Evolutionary conservation across 2,797 vertebrate species (phyloP).

Genomic region (Poeciliopsis presidionis): DNA sequence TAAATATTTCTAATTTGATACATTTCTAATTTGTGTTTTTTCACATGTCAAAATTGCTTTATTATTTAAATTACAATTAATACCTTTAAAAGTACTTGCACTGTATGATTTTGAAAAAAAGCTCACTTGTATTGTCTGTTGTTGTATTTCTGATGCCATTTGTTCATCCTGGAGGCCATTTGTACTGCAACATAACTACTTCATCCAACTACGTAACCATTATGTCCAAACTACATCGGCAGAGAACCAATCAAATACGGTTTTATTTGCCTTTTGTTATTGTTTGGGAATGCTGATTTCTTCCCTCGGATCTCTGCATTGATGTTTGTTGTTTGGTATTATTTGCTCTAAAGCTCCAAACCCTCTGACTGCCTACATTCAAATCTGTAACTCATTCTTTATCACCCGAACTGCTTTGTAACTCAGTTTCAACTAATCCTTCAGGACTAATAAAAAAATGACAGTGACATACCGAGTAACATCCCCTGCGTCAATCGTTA

Average conservation of each 20-base stretch:
- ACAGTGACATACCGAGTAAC: neutral
- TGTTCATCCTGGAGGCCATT: neutral
- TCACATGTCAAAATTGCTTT: neutral
- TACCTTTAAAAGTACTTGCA: conserved; percentile 3
- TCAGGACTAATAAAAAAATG: neutral
- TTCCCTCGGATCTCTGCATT: neutral
- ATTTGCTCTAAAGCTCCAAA: neutral
- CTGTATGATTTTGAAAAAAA: conserved; percentile 9
- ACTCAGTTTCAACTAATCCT: neutral
- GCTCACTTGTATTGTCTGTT: neutral
- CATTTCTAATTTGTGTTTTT: neutral
- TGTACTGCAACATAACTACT: conserved; percentile 6
- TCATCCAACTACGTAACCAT: neutral
- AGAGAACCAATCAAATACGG: neutral
- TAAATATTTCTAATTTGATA: neutral
- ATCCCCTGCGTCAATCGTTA: neutral
- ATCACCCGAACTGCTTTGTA: neutral
- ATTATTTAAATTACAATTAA: neutral
- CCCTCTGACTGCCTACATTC: neutral
- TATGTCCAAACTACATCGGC: neutral
- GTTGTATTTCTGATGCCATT: conserved; percentile 3
- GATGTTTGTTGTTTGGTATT: neutral
- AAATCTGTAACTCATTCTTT: neutral
- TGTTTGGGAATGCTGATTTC: neutral
- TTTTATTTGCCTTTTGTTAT: neutral